phyloP scores from a whole-genome alignment of 2,113 vertebrate species.

The Leucopsar rothschildi region DNA sequence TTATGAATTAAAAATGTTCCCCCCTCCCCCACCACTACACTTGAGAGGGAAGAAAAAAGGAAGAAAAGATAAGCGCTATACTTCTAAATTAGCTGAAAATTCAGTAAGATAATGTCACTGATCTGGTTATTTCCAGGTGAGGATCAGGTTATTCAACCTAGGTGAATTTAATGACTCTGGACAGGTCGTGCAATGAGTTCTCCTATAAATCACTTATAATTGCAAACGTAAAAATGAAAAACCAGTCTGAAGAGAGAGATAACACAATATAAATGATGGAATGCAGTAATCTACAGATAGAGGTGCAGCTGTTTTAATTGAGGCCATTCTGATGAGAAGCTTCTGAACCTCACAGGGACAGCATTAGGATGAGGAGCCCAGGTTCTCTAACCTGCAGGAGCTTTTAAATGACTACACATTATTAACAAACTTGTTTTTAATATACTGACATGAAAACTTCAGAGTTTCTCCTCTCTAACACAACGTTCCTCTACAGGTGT shows the following conservation, averaged over 20 bases:
- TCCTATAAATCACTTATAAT: conserved; percentile 81
- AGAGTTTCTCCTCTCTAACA: background rate
- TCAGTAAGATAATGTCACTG: conserved; percentile 69
- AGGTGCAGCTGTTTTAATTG: conserved; percentile 62
- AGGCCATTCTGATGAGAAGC: conserved; percentile 67
- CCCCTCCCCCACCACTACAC: background rate
- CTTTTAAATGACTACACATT: conserved; percentile 6
- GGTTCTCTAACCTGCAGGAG: background rate
- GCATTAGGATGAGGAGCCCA: conserved; percentile 18
- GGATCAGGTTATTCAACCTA: conserved; percentile 85
- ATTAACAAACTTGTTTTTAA: conserved; percentile 6
- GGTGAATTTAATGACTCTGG: conserved; percentile 87
- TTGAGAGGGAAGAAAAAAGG: background rate
- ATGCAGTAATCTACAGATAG: conserved; percentile 70
- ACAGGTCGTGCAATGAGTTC: conserved; percentile 83
- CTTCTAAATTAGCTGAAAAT: conserved; percentile 59
- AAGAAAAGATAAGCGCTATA: background rate
- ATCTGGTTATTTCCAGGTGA: conserved; percentile 83
- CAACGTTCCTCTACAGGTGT: background rate
- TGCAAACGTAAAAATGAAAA: conserved; percentile 83
- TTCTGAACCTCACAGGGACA: conserved; percentile 39
- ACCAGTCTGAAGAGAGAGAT: conserved; percentile 84
- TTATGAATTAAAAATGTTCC: conserved; percentile 68
- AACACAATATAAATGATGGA: conserved; percentile 79
- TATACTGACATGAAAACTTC: conserved; percentile 8